These are phyloP conservation scores for Nixonia krombeini DNA, from an alignment of 1,140 invertebrate species.

Conservation along the genomic window DNA sequence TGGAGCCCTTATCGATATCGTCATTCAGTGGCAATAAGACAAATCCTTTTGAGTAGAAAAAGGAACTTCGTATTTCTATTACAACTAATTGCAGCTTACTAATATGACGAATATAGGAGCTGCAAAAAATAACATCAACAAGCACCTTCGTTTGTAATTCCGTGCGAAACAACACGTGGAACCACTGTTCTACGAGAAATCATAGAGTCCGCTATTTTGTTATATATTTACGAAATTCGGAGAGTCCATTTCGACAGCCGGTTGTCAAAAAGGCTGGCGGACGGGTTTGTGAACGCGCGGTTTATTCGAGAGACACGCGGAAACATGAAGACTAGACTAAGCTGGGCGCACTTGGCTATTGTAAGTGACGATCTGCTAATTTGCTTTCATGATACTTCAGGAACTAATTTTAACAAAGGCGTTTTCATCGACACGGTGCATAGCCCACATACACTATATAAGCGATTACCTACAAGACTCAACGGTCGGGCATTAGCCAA, in stretches of 20 bases:
- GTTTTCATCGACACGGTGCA: background rate
- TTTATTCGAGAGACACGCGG: background rate
- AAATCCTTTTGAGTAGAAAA: no score
- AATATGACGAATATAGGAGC: no score
- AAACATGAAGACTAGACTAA: background rate
- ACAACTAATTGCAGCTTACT: no score
- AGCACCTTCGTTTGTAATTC: background rate
- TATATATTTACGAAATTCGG: background rate
- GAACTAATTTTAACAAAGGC: background rate
- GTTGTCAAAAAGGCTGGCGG: background rate
- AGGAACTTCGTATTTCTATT: no score
- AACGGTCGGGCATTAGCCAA: no score
- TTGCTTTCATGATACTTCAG: background rate
- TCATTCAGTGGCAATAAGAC: background rate
- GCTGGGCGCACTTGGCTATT: background rate
- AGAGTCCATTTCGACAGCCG: background rate
- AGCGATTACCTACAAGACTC: no score
- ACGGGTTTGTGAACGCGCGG: background rate
- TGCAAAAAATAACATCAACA: no score
- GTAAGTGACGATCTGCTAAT: background rate
- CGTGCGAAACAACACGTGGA: background rate
- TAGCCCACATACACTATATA: background rate
- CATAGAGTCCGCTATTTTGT: background rate
- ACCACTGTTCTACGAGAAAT: background rate
- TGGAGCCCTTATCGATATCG: slow-evolving; percentile 3